Conservation (phyloP, 2,888 invertebrate species). For the Salpingus planirostris region DNA sequence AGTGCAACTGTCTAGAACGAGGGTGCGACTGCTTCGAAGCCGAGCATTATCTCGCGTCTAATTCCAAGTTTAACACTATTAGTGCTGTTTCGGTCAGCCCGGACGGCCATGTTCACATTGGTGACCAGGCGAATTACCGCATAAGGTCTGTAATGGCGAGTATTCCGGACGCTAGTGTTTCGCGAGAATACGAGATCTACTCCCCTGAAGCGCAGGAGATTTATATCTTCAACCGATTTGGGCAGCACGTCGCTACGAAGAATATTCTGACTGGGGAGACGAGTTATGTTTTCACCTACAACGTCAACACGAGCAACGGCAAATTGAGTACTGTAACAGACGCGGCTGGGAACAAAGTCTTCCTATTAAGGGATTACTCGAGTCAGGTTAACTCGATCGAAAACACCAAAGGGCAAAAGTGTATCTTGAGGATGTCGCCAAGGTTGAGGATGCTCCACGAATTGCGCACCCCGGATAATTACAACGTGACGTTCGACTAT, state of each 20-base stretch:
- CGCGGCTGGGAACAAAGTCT: constrained; percentile 84
- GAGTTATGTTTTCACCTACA: constrained; percentile 89
- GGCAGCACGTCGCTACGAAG: constrained; percentile 88
- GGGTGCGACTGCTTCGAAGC: constrained; percentile 91
- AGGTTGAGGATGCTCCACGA: constrained; percentile 88
- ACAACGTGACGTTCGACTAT: constrained; percentile 89
- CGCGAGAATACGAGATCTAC: constrained; percentile 86
- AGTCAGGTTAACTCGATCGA: constrained; percentile 89
- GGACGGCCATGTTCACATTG: constrained; percentile 89
- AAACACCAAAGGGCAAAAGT: constrained; percentile 88
- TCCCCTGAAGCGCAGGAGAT: constrained; percentile 93
- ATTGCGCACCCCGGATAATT: constrained; percentile 84
- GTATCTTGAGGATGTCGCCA: constrained; percentile 82
- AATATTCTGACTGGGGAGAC: constrained; percentile 93
- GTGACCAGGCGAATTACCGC: constrained; percentile 88
- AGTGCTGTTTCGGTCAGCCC: constrained; percentile 89
- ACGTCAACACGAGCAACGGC: constrained; percentile 93
- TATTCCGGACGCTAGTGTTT: constrained; percentile 75
- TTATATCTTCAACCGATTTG: constrained; percentile 87
- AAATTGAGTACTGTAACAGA: constrained; percentile 90
- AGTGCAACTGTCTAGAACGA: constrained; percentile 85
- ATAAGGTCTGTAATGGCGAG: constrained; percentile 83
- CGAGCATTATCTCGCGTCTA: constrained; percentile 83
- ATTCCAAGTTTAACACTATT: constrained; percentile 89
- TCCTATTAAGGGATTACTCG: constrained; percentile 72